These are phyloP conservation scores for Atrina japonica DNA, from an alignment of 2,888 invertebrate species.

Conservation along the genomic window DNA sequence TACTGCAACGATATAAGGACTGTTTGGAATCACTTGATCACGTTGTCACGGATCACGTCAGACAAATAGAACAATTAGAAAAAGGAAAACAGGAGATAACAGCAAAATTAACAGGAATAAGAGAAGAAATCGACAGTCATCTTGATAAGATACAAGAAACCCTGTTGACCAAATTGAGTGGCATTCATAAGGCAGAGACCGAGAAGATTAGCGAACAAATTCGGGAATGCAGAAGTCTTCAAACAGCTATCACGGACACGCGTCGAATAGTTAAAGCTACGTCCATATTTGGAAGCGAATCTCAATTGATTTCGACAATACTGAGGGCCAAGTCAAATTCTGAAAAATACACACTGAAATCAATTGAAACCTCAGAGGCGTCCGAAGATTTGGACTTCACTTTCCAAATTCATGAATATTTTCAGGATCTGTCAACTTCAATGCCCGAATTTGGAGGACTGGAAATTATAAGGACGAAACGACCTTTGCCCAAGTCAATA, in stretches of 20 bases:
- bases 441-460: conserved; percentile 24
- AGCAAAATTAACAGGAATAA: conserved; percentile 23
- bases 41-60: conserved; percentile 25
- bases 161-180: conserved; percentile 11
- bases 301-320: conserved; percentile 31
- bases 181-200: conserved; percentile 29
- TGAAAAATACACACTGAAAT: conserved; percentile 25
- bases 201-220: conserved; percentile 26
- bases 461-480: conserved; percentile 17
- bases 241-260: conserved; percentile 23
- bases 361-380: conserved; percentile 23
- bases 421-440: conserved; percentile 19
- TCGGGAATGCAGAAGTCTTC: conserved; percentile 14
- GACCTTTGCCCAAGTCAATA: conserved; percentile 15
- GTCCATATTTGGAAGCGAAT: conserved; percentile 14
- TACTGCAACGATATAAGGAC: conserved; percentile 42
- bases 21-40: conserved; percentile 31
- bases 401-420: conserved; percentile 19
- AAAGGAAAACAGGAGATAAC: conserved; percentile 32
- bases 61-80: conserved; percentile 20
- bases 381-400: conserved; percentile 24
- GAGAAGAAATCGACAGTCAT: conserved; percentile 28
- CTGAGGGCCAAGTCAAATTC: conserved; percentile 19
- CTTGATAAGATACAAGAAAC: conserved; percentile 28
- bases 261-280: conserved; percentile 30